phyloP scores from a whole-genome alignment of 2,797 vertebrate genomes.

The Zenarchopterus dispar region DNA sequence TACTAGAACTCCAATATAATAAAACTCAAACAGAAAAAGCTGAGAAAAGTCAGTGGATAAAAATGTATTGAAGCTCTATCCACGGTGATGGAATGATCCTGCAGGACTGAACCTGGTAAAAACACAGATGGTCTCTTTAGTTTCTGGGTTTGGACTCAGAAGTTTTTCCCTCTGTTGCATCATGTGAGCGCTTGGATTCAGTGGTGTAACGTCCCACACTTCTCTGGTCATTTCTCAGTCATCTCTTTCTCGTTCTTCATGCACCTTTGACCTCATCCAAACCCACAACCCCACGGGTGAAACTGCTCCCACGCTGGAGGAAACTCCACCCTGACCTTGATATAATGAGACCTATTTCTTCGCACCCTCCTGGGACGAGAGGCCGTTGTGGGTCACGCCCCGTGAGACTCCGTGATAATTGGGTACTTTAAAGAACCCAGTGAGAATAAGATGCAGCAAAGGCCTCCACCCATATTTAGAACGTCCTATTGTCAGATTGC shows the following conservation, averaged over 20 bases:
- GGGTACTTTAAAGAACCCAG: slow-evolving; percentile 74
- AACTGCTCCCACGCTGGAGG: slow-evolving; percentile 26
- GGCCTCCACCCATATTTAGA: slow-evolving; percentile 71
- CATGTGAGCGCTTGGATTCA: neutral
- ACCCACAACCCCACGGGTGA: slow-evolving; percentile 16
- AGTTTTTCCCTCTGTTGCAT: neutral
- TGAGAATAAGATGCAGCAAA: slow-evolving; percentile 60
- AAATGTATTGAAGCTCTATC: too few species aligned
- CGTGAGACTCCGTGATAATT: slow-evolving; percentile 77
- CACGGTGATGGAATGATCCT: too few species aligned
- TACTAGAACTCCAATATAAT: too few species aligned
- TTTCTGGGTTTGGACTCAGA: too few species aligned
- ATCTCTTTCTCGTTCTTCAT: neutral
- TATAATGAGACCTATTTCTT: slow-evolving; percentile 80
- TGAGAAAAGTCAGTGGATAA: too few species aligned
- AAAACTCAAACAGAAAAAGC: too few species aligned
- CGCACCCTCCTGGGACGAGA: slow-evolving; percentile 52
- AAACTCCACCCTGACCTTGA: slow-evolving; percentile 51
- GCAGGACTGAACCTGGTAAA: too few species aligned
- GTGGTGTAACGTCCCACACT: neutral
- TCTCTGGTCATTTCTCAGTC: slow-evolving; percentile 1
- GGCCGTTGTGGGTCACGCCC: slow-evolving; percentile 65
- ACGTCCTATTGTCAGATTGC: slow-evolving; percentile 63
- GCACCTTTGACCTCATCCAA: slow-evolving; percentile 24
- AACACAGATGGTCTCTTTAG: too few species aligned